Evolutionary conservation across 2,797 vertebrate genomes (phyloP).

Genomic region (Sternarchorhynchus goeldii): DNA sequence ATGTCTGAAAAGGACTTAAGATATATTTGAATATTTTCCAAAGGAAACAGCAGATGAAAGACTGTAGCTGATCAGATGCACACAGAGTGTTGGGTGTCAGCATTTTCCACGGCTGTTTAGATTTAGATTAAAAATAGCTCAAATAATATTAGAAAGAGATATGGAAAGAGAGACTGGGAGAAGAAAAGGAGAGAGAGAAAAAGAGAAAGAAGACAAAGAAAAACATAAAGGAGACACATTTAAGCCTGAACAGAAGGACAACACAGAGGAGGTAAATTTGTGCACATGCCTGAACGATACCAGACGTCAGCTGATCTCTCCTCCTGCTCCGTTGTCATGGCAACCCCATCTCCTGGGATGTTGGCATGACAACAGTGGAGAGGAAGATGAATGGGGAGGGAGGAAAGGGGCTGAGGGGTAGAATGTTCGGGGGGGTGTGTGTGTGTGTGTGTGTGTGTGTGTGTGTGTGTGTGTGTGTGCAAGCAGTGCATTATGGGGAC

Average conservation of each 20-base stretch:
- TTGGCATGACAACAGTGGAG: conserved; percentile 76
- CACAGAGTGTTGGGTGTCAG: no score
- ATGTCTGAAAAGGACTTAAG: no score
- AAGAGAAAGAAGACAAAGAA: conserved; percentile 42
- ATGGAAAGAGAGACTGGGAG: conserved; percentile 7
- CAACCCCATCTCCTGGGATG: conserved; percentile 84
- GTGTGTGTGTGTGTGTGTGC: no score
- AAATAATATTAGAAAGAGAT: background rate
- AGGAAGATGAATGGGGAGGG: conserved; percentile 57
- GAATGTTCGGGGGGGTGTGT: conserved; percentile 38
- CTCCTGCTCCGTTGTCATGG: conserved; percentile 85
- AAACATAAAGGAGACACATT: conserved; percentile 35
- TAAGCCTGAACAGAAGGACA: conserved; percentile 48
- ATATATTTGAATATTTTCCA: no score
- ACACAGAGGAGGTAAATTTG: conserved; percentile 61
- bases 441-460: no score
- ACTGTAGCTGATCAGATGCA: no score
- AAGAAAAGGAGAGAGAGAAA: conserved; percentile 25
- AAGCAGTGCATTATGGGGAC: conserved; percentile 37
- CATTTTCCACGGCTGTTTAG: no score
- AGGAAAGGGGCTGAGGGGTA: conserved; percentile 40
- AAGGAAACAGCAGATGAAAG: no score
- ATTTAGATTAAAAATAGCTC: no score
- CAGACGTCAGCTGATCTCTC: conserved; percentile 87
- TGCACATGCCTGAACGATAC: conserved; percentile 71